Percentiles rank a stretch among this genome's conserved stretches.
Conservation (phyloP, 2,113 vertebrate genomes). For the Solea senegalensis region DNA sequence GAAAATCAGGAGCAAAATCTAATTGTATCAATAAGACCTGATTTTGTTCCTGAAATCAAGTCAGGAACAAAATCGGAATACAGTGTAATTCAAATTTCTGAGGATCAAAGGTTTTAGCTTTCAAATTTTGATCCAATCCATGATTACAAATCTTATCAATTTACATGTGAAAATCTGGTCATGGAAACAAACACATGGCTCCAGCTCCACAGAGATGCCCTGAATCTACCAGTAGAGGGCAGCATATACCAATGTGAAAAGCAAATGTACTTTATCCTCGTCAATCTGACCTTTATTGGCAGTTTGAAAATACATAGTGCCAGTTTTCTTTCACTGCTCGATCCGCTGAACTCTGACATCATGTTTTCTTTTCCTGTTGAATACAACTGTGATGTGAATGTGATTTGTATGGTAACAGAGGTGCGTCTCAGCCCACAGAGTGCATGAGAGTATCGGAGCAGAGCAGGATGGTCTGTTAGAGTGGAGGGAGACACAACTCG, state of each 20-base stretch:
- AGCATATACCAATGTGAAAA: slow-evolving; percentile 32
- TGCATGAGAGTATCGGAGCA: slow-evolving; percentile 25
- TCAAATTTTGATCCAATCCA: no score
- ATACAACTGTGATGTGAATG: background rate
- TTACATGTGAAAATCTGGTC: no score
- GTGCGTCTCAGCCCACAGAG: slow-evolving; percentile 64
- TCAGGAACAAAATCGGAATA: no score
- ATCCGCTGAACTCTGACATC: background rate
- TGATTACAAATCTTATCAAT: no score
- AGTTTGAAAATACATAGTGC: background rate
- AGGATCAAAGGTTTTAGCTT: no score
- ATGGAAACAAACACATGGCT: no score
- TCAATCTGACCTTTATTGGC: background rate
- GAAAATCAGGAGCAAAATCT: no score
- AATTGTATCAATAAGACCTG: no score
- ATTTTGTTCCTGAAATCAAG: no score
- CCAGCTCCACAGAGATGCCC: background rate
- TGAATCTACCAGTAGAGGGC: slow-evolving; percentile 43
- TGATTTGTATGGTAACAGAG: slow-evolving; percentile 6
- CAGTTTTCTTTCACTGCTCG: no score
- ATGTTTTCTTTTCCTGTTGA: background rate
- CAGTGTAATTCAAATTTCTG: no score
- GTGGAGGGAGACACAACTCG: slow-evolving; percentile 39
- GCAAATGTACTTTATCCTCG: rapidly evolving
- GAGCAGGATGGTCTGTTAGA: slow-evolving; percentile 47